Base-by-base conservation (phyloP, 2,113 vertebrate genomes). In the Sorex araneus region DNA sequence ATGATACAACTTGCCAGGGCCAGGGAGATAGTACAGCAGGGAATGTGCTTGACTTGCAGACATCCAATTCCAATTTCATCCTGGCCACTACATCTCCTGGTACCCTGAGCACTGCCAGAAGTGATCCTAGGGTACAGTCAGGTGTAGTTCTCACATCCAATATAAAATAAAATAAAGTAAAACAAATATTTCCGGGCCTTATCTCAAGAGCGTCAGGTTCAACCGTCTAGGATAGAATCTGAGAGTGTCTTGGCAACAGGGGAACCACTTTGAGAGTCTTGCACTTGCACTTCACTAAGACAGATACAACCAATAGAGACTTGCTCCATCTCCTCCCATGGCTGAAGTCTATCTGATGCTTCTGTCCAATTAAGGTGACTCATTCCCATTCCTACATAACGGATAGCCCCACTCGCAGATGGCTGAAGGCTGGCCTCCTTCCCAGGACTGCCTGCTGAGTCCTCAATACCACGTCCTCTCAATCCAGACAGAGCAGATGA, bases 401-500 rank as follows among this genome's bases (percentile, higher is more conserved):
- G 69, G 45, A 86, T 43, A 36, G 60, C 74, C 84, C 87, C 75
- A 78, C 71, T 81, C 93, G 76, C 92, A 95, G 80, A 84, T 81
- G 86, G 83, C 70, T 69, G 32, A 50, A 93, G 54, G 69, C 66
- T 93, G 83, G 83, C 74, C 74, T 60, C 73, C 43, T 92, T 89
- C 92, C 92, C 91, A 60, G 90, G 57, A 92, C 63, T 0, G 0
- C 82, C 88, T 43, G 69, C 88, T 34, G 2, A 15, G 67, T 70
- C 27, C 69, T 95, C 47, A 50, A 6, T 80, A 66, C 71, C 21
- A 74, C 16, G 45, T 50, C 63, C 80, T 76, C 45, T n/a, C 40
- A 76, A 85, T 54, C 47, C 60, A 95, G 79, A 78, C 34, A 92
- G 36, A 92, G 50, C 80, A 91, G 89, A 89, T 40, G 83, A 95